Base-by-base conservation (phyloP, 2,888 invertebrate species). In the Eudemis profundana region DNA sequence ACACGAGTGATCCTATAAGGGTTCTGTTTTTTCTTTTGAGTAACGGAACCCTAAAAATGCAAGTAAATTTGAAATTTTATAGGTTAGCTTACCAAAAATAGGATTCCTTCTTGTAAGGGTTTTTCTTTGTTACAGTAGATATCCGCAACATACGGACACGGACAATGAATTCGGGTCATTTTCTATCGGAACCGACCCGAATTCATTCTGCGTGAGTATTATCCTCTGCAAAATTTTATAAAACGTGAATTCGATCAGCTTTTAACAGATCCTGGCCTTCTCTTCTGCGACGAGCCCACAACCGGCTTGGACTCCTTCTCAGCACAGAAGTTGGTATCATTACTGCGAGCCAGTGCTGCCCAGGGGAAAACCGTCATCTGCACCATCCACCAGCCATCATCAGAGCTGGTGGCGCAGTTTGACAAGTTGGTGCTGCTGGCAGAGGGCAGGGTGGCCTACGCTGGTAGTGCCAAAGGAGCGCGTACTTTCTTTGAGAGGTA, bases 231-330 rank as follows among this genome's bases (percentile, higher is more conserved):
- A 40, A 15, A 27, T 19, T 56, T 17, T n/a, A 42, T 7, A 56
- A 8, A 0, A 2, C 0, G 17, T 57, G 0, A 21, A n/a, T 36
- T 47, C 56, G 65, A 79, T 12, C 82, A 96, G 95, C 91, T 97
- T 38, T 85, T 99, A 60, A 98, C 97, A 42, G 97, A 98, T 87
- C 99, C 99, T 0, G 95, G 96, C 0, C 93, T 99, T 36, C 89
- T 99, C 42, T 98, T 99, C 88, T 97, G 98, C 81, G 99, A 99
- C 78, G 99, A 99, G 81, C 98, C 98, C 5, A 99, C 99, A 0
- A 98, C 98, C 0, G 98, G 98, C 0, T 84, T 96, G 62, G 99
- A 99, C 84, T 97, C 98, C 0, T 98, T 95, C 77, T 98, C 98
- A 80, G 98, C 99, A 0, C 96, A 96, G 80, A 97, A 96, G 80